Evolutionary conservation across 2,797 vertebrate species (phyloP).

Genomic region (Acomys russatus): DNA sequence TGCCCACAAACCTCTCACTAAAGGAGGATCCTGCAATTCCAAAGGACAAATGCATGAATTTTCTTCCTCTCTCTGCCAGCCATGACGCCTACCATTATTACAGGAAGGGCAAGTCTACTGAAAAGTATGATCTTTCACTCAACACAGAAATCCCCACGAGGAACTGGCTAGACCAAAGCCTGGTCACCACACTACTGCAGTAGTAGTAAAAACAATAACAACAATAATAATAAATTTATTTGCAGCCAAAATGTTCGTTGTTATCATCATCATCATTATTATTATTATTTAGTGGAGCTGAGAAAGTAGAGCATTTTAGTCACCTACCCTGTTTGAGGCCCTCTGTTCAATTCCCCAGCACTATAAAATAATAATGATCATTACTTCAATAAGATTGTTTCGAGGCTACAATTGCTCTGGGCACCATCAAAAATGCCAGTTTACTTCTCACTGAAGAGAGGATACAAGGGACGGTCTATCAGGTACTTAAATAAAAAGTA

Average conservation of each 20-base stretch:
- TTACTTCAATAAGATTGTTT: not conserved
- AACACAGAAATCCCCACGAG: constrained; percentile 57
- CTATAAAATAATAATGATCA: not conserved
- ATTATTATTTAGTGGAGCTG: not conserved
- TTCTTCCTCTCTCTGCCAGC: not conserved
- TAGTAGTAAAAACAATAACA: too few relatives aligned
- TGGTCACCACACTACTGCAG: not conserved
- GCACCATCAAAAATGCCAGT: not conserved
- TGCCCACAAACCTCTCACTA: not conserved
- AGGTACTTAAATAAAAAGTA: not conserved
- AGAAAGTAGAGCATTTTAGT: not conserved
- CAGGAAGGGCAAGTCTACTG: not conserved
- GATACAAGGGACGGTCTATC: not conserved
- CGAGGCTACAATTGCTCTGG: constrained; percentile 17
- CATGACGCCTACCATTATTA: not conserved
- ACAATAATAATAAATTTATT: too few relatives aligned
- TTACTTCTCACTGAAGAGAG: not conserved
- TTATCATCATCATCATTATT: too few relatives aligned
- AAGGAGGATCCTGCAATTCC: not conserved
- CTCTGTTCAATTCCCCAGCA: not conserved
- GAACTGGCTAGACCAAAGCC: not conserved
- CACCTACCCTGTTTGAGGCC: not conserved
- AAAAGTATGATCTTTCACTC: constrained; percentile 11
- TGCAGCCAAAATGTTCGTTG: too few relatives aligned
- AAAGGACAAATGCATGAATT: not conserved